A percentile compares a stretch with the other conserved stretches of the same genome.
These are phyloP conservation scores for Mactra quadrangularis DNA, from an alignment of 1,140 invertebrate genomes.

Conservation along the genomic window DNA sequence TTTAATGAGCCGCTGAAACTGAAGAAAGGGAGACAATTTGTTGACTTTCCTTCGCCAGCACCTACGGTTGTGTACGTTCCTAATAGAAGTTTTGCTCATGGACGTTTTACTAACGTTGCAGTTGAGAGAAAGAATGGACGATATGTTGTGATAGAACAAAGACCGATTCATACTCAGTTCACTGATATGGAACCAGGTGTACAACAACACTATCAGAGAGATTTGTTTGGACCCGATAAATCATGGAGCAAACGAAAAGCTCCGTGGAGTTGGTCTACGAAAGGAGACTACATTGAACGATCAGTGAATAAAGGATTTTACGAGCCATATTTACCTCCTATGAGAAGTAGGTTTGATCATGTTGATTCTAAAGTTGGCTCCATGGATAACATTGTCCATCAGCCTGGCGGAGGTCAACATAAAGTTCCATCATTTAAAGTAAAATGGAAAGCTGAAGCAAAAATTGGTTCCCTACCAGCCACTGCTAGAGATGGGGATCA, in stretches of 20 bases:
- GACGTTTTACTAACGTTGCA: slow-evolving; percentile 67
- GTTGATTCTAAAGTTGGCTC: slow-evolving; percentile 75
- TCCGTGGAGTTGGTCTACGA: slow-evolving; percentile 68
- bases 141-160: slow-evolving; percentile 76
- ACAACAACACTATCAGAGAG: slow-evolving; percentile 26
- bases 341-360: slow-evolving; percentile 54
- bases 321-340: slow-evolving; percentile 69
- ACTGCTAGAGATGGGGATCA: slow-evolving; percentile 19
- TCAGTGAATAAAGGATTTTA: slow-evolving; percentile 65
- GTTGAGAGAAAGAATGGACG: slow-evolving; percentile 73
- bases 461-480: slow-evolving; percentile 91
- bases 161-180: slow-evolving; percentile 66
- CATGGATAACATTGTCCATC: slow-evolving; percentile 71
- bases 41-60: slow-evolving; percentile 52
- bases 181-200: slow-evolving; percentile 38
- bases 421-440: slow-evolving; percentile 89
- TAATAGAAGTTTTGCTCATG: slow-evolving; percentile 59
- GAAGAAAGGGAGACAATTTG: slow-evolving; percentile 53
- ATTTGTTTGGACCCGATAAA: slow-evolving; percentile 43
- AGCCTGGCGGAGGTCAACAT: slow-evolving; percentile 76
- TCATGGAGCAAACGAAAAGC: slow-evolving; percentile 61
- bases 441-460: slow-evolving; percentile 90
- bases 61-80: slow-evolving; percentile 68
- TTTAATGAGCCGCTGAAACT: slow-evolving; percentile 57
- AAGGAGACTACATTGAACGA: slow-evolving; percentile 65